Evolutionary conservation across 1,140 invertebrate genomes (phyloP), one percentile per base, ranked within the genome.

Genomic region (Atopsyche davidsoni): DNA sequence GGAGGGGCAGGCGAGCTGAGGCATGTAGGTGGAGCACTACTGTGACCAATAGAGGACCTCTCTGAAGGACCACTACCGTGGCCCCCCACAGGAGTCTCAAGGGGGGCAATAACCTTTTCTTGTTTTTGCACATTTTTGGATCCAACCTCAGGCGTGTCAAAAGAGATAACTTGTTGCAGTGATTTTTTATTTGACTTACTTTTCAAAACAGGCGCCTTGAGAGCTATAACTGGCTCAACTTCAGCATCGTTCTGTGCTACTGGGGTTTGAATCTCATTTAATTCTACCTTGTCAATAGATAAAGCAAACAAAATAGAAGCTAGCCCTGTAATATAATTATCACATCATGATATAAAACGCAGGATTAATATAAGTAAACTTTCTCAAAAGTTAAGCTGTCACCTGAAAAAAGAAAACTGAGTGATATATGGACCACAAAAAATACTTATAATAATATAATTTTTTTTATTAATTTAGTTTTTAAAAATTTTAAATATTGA

Each of bases 281-380:
- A 72, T 64, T 88, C 85, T 45, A 80, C 69, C 70, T 87, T 89
- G 66, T 95, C 90, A 57, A 93, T 87, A 60, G 81, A 87, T 61
- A 95, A 83, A 18, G 92, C 92, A 75, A 96, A 96, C 55, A 94
- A 75, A 64, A 95, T 85, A 28, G 87, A 85, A 52, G 81, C 83
- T 61, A 94, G 73, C 50, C 88, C 88, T 89, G 62, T 53, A 72
- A 60, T 13, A 13, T n/a, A n/a, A n/a, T n/a, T n/a, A n/a, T n/a
- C n/a, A n/a, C n/a, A n/a, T n/a, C n/a, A n/a, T n/a, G n/a, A n/a
- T n/a, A n/a, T n/a, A n/a, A n/a, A n/a, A n/a, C n/a, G n/a, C n/a
- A n/a, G n/a, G n/a, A n/a, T n/a, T n/a, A n/a, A n/a, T n/a, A n/a
- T n/a, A n/a, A n/a, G n/a, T n/a, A n/a, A n/a, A n/a, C n/a, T n/a